Conservation (phyloP, 2,797 vertebrate genomes). For the Scolopax rusticola region DNA sequence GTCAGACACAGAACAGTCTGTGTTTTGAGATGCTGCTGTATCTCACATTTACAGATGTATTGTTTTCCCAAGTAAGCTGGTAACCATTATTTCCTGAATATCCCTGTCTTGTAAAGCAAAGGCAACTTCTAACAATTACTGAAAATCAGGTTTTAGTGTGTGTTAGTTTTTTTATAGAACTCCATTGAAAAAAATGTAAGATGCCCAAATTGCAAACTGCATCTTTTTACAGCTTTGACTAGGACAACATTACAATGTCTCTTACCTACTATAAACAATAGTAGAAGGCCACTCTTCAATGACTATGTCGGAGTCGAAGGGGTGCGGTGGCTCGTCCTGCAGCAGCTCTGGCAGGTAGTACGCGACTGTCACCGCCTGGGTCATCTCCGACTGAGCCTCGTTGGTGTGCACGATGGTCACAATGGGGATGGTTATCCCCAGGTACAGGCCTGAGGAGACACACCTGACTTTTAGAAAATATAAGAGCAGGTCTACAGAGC, state of each 20-base stretch:
- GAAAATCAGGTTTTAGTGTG: background rate
- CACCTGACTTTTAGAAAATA: fast-evolving
- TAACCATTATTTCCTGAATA: background rate
- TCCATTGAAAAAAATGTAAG: fast-evolving
- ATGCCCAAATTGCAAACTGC: fast-evolving
- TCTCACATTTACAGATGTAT: background rate
- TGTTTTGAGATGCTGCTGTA: background rate
- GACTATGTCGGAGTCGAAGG: conserved; percentile 82
- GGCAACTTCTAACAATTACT: background rate
- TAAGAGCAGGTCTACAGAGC: fast-evolving
- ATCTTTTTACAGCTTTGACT: fast-evolving
- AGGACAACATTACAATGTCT: background rate
- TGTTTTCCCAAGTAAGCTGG: fast-evolving
- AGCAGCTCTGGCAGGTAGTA: conserved; percentile 86
- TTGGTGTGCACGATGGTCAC: conserved; percentile 86
- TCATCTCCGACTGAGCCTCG: conserved; percentile 75
- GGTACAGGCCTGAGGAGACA: conserved; percentile 80
- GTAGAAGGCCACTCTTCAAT: conserved; percentile 89
- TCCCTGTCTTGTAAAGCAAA: background rate
- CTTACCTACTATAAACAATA: conserved; percentile 85
- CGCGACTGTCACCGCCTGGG: conserved; percentile 82
- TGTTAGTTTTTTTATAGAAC: background rate
- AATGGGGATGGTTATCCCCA: conserved; percentile 91
- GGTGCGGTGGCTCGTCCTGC: conserved; percentile 85
- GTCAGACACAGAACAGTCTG: fast-evolving